These are phyloP conservation scores for Paradisaea rubra DNA, from an alignment of 2,113 vertebrate genomes.

Conservation along the genomic window DNA sequence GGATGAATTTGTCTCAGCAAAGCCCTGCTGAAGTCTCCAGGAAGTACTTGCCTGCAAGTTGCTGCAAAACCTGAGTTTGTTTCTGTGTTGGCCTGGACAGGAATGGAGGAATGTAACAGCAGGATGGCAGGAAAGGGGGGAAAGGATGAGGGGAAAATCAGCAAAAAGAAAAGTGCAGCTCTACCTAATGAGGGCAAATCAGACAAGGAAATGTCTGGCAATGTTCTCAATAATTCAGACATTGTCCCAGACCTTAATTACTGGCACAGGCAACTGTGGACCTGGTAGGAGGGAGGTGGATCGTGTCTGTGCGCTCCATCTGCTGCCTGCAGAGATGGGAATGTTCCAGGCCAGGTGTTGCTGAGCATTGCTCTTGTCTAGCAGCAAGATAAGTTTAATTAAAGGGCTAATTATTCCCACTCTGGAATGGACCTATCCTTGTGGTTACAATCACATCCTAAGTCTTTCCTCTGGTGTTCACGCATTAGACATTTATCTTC, in stretches of 20 bases:
- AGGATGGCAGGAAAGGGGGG: background rate
- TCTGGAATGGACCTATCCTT: background rate
- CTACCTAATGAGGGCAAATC: background rate
- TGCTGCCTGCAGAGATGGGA: slow-evolving; percentile 60
- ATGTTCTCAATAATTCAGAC: slow-evolving; percentile 14
- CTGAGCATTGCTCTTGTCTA: slow-evolving; percentile 57
- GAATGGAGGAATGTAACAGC: background rate
- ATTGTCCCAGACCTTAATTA: slow-evolving; percentile 61
- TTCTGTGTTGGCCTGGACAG: background rate
- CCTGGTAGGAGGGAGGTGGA: slow-evolving; percentile 23
- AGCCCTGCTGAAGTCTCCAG: background rate
- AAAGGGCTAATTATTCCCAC: slow-evolving; percentile 66
- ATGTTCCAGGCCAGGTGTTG: slow-evolving; percentile 59
- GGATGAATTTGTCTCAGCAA: background rate
- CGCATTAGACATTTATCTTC: slow-evolving; percentile 3
- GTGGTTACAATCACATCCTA: background rate
- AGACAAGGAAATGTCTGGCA: background rate
- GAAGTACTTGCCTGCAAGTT: background rate
- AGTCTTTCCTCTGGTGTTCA: background rate
- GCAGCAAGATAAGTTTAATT: slow-evolving; percentile 68
- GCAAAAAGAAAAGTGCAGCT: background rate
- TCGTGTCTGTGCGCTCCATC: slow-evolving; percentile 39
- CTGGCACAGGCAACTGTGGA: background rate
- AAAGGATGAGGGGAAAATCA: background rate
- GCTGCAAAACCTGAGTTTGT: background rate